These are phyloP conservation scores for Eudemis profundana DNA, from an alignment of 2,888 invertebrate genomes.

Conservation along the genomic window DNA sequence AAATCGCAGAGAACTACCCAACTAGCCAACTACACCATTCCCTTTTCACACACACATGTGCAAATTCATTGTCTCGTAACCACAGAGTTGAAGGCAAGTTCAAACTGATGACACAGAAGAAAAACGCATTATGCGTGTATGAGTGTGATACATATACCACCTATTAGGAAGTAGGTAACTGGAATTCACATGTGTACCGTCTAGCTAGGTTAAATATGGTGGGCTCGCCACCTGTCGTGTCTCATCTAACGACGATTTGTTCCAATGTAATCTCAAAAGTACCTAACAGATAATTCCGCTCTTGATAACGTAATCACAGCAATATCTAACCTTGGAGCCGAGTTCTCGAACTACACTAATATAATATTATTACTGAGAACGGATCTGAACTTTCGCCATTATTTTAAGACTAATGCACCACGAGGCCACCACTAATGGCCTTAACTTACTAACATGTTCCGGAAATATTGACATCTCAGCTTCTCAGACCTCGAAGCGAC, in stretches of 20 bases:
- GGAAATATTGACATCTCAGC: slow-evolving; percentile 9
- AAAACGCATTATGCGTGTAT: neutral
- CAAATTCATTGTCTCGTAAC: neutral
- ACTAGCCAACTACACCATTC: no score
- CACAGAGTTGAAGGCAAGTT: neutral
- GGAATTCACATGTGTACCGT: neutral
- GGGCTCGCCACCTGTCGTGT: slow-evolving; percentile 14
- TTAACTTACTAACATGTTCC: slow-evolving; percentile 15
- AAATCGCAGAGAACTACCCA: neutral
- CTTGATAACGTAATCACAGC: slow-evolving; percentile 18
- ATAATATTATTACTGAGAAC: neutral
- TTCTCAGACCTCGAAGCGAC: neutral
- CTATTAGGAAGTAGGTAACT: neutral
- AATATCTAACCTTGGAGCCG: slow-evolving; percentile 22
- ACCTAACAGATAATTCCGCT: slow-evolving; percentile 6
- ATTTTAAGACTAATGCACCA: slow-evolving; percentile 11
- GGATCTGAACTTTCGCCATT: slow-evolving; percentile 20
- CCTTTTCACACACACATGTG: neutral
- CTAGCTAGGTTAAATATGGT: slow-evolving; percentile 1
- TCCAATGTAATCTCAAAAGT: slow-evolving; percentile 16
- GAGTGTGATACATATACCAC: neutral
- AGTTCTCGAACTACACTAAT: neutral
- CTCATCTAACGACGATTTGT: slow-evolving; percentile 15
- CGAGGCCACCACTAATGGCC: slow-evolving; percentile 23
- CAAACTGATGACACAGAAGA: neutral